Conservation (phyloP, 2,888 invertebrate species). For the Hipparchia semele region DNA sequence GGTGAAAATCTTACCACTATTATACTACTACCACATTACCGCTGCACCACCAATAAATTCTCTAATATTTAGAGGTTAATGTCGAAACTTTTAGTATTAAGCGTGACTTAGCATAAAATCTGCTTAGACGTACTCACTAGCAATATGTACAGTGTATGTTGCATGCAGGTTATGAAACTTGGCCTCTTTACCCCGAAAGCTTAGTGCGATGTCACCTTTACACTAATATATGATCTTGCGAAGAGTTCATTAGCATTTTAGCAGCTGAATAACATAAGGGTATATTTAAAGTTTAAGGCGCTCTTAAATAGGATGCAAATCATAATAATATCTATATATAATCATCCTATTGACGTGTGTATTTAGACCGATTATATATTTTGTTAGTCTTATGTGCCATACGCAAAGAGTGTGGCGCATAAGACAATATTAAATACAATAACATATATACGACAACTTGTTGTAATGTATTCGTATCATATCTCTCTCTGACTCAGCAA, state of each 20-base stretch:
- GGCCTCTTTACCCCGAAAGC: background rate
- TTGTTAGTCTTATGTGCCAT: too few species aligned
- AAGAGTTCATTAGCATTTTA: background rate
- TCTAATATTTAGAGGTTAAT: conserved; percentile 2
- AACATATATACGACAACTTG: too few species aligned
- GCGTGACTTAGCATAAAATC: conserved; percentile 9
- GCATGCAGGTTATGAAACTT: background rate
- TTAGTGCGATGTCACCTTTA: conserved; percentile 7
- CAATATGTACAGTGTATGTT: background rate
- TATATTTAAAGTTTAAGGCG: too few species aligned
- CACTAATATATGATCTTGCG: background rate
- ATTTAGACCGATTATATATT: too few species aligned
- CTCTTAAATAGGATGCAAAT: too few species aligned
- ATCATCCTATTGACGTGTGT: too few species aligned
- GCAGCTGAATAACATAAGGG: background rate
- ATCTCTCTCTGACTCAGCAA: background rate
- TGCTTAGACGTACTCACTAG: background rate
- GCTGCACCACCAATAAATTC: background rate
- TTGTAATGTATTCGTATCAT: too few species aligned
- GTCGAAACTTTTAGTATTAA: background rate
- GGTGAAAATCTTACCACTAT: too few species aligned
- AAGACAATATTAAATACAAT: too few species aligned
- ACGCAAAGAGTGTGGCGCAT: background rate
- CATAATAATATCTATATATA: too few species aligned
- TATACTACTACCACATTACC: too few species aligned